Evolutionary conservation across 2,888 invertebrate species (phyloP).

Genomic region (Agonopterix subpropinquella): DNA sequence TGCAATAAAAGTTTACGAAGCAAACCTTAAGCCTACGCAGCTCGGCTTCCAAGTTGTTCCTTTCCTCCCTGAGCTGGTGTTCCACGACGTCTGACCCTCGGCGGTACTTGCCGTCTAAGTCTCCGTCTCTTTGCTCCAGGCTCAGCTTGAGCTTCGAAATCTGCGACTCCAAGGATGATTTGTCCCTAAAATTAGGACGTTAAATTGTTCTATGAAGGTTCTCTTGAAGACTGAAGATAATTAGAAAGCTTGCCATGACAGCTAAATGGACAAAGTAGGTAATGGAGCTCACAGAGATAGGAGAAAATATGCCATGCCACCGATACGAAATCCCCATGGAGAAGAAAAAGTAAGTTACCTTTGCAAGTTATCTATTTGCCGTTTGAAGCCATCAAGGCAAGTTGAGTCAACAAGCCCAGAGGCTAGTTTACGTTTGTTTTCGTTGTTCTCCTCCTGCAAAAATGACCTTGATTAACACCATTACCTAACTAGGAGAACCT

Average conservation of each 20-base stretch:
- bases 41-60: slow-evolving; percentile 84
- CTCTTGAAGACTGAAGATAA: too few relatives aligned
- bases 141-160: slow-evolving; percentile 80
- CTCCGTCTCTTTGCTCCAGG: slow-evolving; percentile 79
- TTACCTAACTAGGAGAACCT: neutral
- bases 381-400: slow-evolving; percentile 78
- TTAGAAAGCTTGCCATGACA: too few relatives aligned
- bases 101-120: slow-evolving; percentile 78
- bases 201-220: too few relatives aligned
- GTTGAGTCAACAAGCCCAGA: slow-evolving; percentile 71
- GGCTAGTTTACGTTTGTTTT: slow-evolving; percentile 65
- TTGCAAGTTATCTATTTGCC: slow-evolving; percentile 82
- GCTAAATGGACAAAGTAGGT: too few relatives aligned
- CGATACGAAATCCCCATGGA: too few relatives aligned
- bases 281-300: too few relatives aligned
- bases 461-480: neutral
- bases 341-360: slow-evolving; percentile 51
- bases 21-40: slow-evolving; percentile 79
- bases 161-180: slow-evolving; percentile 80
- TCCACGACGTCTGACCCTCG: slow-evolving; percentile 81
- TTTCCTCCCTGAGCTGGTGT: slow-evolving; percentile 86
- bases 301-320: too few relatives aligned
- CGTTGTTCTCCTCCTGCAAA: slow-evolving; percentile 65
- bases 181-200: slow-evolving; percentile 69
- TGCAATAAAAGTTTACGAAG: too few relatives aligned